These are phyloP conservation scores for Gryon sp. DNA, from an alignment of 1,140 invertebrate genomes.

Conservation along the genomic window DNA sequence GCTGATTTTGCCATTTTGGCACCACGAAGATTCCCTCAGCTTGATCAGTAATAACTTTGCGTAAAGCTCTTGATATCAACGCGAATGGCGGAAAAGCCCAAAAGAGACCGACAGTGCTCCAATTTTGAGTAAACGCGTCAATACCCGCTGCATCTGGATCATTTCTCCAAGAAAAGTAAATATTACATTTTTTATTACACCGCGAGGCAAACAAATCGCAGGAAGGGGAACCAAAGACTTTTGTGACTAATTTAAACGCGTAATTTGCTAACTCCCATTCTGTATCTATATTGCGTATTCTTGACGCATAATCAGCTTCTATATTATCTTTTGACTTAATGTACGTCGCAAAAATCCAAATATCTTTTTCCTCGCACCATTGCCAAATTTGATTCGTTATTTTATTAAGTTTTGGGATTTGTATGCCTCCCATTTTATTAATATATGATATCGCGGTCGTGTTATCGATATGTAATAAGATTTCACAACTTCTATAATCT, in stretches of 20 bases:
- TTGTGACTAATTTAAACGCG: constrained; percentile 38
- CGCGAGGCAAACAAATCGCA: constrained; percentile 60
- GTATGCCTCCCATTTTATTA: constrained; percentile 38
- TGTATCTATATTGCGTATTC: constrained; percentile 50
- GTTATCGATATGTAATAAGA: constrained; percentile 71
- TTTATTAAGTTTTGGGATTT: neutral
- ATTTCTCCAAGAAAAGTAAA: constrained; percentile 59
- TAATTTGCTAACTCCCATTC: constrained; percentile 45
- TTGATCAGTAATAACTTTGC: constrained; percentile 46
- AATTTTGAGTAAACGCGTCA: constrained; percentile 66
- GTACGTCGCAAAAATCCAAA: constrained; percentile 57
- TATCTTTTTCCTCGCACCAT: neutral
- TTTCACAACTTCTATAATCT: constrained; percentile 57
- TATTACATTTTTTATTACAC: constrained; percentile 61
- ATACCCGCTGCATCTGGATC: constrained; percentile 49
- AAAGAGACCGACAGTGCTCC: constrained; percentile 30
- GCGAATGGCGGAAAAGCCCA: constrained; percentile 67
- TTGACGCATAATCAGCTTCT: constrained; percentile 53
- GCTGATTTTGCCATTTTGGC: constrained; percentile 69
- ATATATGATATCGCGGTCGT: constrained; percentile 67
- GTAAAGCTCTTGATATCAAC: constrained; percentile 51
- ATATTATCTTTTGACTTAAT: constrained; percentile 68
- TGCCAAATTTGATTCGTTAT: neutral
- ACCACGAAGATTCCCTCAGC: constrained; percentile 60
- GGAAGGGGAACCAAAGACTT: constrained; percentile 50